Base-by-base conservation (phyloP, 2,113 vertebrate genomes). In the Pontoporia blainvillei region DNA sequence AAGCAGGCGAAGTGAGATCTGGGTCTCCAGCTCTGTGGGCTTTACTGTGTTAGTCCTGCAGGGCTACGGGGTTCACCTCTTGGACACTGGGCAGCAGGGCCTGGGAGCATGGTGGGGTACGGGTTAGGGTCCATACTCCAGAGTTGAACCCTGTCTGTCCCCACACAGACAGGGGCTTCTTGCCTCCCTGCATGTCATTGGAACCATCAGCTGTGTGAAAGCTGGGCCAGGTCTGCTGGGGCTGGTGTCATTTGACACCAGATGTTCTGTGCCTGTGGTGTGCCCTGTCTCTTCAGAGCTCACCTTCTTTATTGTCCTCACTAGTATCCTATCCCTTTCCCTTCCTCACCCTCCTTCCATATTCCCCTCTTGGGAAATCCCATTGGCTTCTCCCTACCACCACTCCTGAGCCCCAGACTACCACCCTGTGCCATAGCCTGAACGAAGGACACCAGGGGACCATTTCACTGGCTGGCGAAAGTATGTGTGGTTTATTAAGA, bases 11-110 rank as follows among this genome's bases (percentile, higher is more conserved):
- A 23, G n/a, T 8, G 36, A 3, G 21, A 10, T 13, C 69, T 4
- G 54, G 18, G 10, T 54, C n/a, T 36, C 27, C 13, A 39, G 23
- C n/a, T 23, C 23, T 59, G 14, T 61, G 34, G 31, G 75, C 34
- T 25, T 36, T 54, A 15, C 49, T n/a, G 5, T 2, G 34, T n/a
- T 20, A 34, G 27, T 20, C 34, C 21, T 64, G 57, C 86, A 66
- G 54, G 6, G 7, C 9, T 57, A 8, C 0, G 0, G 14, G 6
- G 52, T 27, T 27, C 3, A 17, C 52, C 7, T 41, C 6, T 6
- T 41, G 4, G 20, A 5, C 21, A 3, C n/a, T 72, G 36, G 17
- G 21, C 13, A 15, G 61, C 13, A 18, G 36, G 6, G 78, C 27
- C 69, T 59, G 27, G 20, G 71, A 66, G 57, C 15, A 2, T 13